Evolutionary conservation across 1,140 invertebrate genomes (phyloP), one percentile per base, ranked within the genome.

Genomic region (Drosophila hydei): DNA sequence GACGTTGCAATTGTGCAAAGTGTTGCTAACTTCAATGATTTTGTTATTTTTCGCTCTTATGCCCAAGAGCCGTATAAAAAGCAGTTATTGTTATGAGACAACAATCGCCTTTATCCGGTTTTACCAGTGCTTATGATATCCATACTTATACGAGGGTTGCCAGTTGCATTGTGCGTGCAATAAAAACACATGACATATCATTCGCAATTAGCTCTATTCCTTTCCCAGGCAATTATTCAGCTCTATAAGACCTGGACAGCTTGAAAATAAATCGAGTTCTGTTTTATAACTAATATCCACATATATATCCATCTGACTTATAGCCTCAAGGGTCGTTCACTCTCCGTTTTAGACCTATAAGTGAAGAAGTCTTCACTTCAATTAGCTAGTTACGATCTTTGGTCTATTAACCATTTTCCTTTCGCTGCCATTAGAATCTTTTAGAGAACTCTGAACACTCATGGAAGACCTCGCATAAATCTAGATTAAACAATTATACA

Each of bases 51-150:
- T 33, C 30, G 11, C 30, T 64, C 65, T 78, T 18, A 16, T 42
- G 55, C 45, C 75, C 75, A 68, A 63, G 51, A 61, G 73, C 65
- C 55, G 56, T 68, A 62, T 70, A 63, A 68, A 71, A 75, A 78
- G 79, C 79, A 70, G 75, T 75, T 84, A 64, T 83, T 78, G 75
- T 75, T 78, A 83, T 72, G 54, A 72, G 75, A 75, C 55, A 75
- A 51, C 50, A 70, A 83, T 75, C 75, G 75, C 75, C 72, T 67
- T 72, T 75, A 83, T 83, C 79, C 79, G 79, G 79, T 83, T 83
- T 83, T 61, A 75, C 67, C 62, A 64, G 79, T 73, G 71, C 67
- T 63, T 73, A 81, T 78, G 56, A 72, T 83, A 62, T 58, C 69
- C 45, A 71, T 58, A 69, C 30, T 33, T 61, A 65, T 61, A 43